Base-by-base conservation (phyloP, 2,113 vertebrate genomes). In the Ailuropoda melanoleuca region DNA sequence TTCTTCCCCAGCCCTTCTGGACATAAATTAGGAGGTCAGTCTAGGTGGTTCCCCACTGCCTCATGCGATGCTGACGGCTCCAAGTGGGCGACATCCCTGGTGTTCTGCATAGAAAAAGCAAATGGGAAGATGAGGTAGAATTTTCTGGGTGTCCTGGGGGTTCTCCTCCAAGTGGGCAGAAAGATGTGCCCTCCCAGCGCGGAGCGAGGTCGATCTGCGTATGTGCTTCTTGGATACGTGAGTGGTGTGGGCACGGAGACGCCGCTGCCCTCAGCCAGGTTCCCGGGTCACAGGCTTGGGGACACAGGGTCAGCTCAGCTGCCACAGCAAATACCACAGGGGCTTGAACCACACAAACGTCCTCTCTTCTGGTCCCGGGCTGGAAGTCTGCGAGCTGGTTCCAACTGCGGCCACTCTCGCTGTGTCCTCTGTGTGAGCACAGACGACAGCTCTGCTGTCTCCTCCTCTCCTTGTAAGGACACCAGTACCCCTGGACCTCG, bases 401-500 rank as follows among this genome's bases (percentile, higher is more conserved):
- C 21, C 15, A 11, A 21, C 29, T 9, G 34, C 7, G 29, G n/a
- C 21, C 48, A n/a, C 7, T 64, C 19, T 68, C 11, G 0, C 48
- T 4, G 21, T 29, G 24, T 9, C 23, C 8, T 24, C n/a, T 53
- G 26, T 4, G 50, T 4, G 1, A 3, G 6, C 4, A 0, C 11
- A 29, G 50, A 53, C 10, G 43, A 58, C 11, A 19, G 56, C 55
- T 17, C 56, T 34, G 82, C 46, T 6, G 13, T 21, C n/a, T 13
- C 43, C 34, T 53, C 48, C 46, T 48, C 10, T 60, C 18, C 23
- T 46, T 3, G 17, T 14, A 48, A 29, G 58, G 77, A 21, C 31
- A 4, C 31, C 15, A 9, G 39, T 37, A 29, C 48, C 48, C 34
- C 12, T n/a, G 17, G 23, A 26, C 26, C 7, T 10, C 56, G 9